phyloP scores from a whole-genome alignment of 2,113 vertebrate species.

The Upupa epops region DNA sequence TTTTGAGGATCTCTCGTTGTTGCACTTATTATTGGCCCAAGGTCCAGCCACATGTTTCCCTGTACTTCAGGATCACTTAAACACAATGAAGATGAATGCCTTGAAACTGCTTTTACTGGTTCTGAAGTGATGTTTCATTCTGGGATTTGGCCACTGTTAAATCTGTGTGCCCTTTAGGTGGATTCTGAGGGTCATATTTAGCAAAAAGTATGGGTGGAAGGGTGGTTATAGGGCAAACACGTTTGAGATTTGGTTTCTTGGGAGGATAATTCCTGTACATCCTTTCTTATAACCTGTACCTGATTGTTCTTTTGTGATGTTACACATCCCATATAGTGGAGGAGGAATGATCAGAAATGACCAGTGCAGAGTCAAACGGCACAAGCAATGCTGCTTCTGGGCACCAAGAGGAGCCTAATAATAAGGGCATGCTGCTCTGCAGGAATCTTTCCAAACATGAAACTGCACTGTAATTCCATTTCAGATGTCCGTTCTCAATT shows the following conservation, averaged over 20 bases:
- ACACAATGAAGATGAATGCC: not conserved
- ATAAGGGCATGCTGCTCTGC: not conserved
- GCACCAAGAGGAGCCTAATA: not conserved
- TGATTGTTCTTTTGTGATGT: not conserved
- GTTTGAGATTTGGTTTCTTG: not conserved
- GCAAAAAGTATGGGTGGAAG: not conserved
- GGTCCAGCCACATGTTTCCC: not conserved
- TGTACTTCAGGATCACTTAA: not conserved
- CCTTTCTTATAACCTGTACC: not conserved
- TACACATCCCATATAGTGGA: not conserved
- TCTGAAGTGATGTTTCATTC: not conserved
- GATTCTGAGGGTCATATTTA: not conserved
- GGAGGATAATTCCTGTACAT: not conserved
- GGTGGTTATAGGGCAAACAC: not conserved
- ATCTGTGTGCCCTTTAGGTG: not conserved
- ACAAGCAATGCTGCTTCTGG: not conserved
- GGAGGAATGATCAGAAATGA: not conserved
- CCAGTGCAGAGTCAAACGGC: not conserved
- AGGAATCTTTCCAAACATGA: not conserved
- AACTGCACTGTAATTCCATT: not conserved
- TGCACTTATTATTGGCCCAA: not conserved
- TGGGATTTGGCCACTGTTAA: not conserved
- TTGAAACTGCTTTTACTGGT: not conserved
- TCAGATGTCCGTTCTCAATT: constrained; percentile 6
- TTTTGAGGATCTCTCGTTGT: not conserved